Evolutionary conservation across 2,797 vertebrate genomes (phyloP), one percentile per base, ranked within the genome.

Genomic region (Falco peregrinus): DNA sequence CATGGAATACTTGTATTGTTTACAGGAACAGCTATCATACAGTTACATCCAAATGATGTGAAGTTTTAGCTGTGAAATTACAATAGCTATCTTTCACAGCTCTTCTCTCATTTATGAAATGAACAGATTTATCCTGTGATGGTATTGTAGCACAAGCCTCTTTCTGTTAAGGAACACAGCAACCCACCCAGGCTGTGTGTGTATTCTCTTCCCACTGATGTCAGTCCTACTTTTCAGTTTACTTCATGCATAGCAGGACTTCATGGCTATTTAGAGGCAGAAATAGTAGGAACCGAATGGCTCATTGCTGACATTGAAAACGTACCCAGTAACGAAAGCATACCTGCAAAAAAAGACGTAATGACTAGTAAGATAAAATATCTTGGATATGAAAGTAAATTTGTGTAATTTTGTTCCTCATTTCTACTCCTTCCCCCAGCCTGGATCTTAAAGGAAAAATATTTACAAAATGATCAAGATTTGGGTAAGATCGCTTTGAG

Each of bases 261-360:
- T 91, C 48, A 16, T 82, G 74, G 74, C n/a, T 96, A 68, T 92
- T 93, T 94, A 91, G 67, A 94, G 73, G 39, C 80, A 91, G 94
- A 94, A 92, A 59, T 91, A 82, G 56, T 16, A 91, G 33, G 33
- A 64, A 10, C 4, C 47, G 33, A 83, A 64, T 20, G 63, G 68
- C 24, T 87, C 41, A 69, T 81, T 93, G 56, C 29, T 90, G 51
- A 50, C 59, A 54, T 17, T 76, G 61, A 89, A 95, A 92, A 83
- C 37, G 6, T 26, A 61, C 13, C 13, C n/a, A 21, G 12, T 6
- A 29, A 71, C 8, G 11, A 78, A 93, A 48, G 6, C 37, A 63
- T 39, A 35, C 43, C 10, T n/a, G 9, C 35, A 50, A 67, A 48
- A 89, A 61, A 41, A 80, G 18, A 16, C 43, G 39, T 95, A 59